phyloP scores from a whole-genome alignment of 2,797 vertebrate species.

The Sebastes itinus region DNA sequence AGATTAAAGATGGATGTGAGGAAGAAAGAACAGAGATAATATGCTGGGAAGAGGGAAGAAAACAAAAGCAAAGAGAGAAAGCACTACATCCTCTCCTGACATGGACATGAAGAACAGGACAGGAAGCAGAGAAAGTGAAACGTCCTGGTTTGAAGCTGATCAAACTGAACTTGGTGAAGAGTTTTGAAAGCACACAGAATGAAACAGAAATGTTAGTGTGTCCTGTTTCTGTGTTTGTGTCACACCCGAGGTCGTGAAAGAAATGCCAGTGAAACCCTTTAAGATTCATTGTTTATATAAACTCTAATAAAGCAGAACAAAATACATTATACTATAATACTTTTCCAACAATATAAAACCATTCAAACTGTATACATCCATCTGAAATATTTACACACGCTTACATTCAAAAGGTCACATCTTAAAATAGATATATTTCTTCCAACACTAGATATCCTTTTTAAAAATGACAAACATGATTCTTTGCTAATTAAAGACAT shows the following conservation, averaged over 20 bases:
- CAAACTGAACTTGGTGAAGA: not conserved
- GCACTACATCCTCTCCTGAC: not conserved
- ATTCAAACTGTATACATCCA: conserved; percentile 65
- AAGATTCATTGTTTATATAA: conserved; percentile 42
- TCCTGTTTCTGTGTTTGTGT: not conserved
- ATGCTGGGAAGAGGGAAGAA: not conserved
- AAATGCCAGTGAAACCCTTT: not conserved
- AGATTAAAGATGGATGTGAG: conserved; percentile 13
- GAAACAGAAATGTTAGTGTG: not conserved
- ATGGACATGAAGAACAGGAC: not conserved
- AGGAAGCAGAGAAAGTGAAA: not conserved
- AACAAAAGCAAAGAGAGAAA: conserved; percentile 21
- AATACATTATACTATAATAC: conserved; percentile 36
- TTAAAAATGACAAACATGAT: not conserved
- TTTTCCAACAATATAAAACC: conserved; percentile 38
- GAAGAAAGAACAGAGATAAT: conserved; percentile 45
- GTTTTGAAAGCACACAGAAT: not conserved
- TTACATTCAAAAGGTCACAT: conserved; percentile 43
- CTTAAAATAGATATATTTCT: not conserved
- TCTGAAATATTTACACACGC: conserved; percentile 68
- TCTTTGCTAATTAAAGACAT: not conserved
- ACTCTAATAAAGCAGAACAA: conserved; percentile 44
- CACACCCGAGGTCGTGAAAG: not conserved
- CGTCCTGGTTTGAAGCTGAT: not conserved
- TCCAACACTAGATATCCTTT: not conserved